Evolutionary conservation across 2,113 vertebrate species (phyloP).

Genomic region (Vombatus ursinus): DNA sequence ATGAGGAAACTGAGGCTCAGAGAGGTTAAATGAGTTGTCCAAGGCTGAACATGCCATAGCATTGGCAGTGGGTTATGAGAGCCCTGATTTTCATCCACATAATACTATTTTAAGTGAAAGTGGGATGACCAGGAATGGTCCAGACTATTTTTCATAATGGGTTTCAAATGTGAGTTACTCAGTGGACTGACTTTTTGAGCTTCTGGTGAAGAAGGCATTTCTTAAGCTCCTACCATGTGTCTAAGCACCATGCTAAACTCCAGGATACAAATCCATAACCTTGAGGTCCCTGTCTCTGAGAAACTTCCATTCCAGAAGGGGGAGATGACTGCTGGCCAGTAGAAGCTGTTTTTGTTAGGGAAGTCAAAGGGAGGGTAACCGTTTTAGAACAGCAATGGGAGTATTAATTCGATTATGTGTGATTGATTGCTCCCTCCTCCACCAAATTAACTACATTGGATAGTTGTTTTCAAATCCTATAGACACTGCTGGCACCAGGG

Average conservation of each 20-base stretch:
- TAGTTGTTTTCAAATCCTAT: not conserved
- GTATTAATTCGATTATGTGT: not conserved
- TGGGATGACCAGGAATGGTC: too few species aligned
- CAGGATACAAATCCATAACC: not conserved
- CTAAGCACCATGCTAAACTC: not conserved
- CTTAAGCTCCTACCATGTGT: too few species aligned
- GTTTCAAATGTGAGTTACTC: too few species aligned
- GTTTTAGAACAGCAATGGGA: not conserved
- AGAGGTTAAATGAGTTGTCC: not conserved
- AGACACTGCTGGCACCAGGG: not conserved
- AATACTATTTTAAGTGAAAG: too few species aligned
- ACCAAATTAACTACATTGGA: not conserved
- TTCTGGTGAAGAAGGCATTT: too few species aligned
- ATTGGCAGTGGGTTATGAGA: not conserved
- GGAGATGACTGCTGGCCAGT: not conserved
- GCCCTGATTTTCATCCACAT: too few species aligned
- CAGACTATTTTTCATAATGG: too few species aligned
- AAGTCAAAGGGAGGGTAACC: not conserved
- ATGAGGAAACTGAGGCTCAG: not conserved
- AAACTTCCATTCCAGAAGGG: not conserved
- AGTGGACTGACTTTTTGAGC: too few species aligned
- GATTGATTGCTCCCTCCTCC: not conserved
- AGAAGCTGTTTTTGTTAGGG: not conserved
- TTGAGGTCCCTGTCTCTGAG: not conserved
- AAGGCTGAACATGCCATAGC: not conserved